phyloP scores from a whole-genome alignment of 92 coral and sea anemone species.

The Chrysogorgia sp. region DNA sequence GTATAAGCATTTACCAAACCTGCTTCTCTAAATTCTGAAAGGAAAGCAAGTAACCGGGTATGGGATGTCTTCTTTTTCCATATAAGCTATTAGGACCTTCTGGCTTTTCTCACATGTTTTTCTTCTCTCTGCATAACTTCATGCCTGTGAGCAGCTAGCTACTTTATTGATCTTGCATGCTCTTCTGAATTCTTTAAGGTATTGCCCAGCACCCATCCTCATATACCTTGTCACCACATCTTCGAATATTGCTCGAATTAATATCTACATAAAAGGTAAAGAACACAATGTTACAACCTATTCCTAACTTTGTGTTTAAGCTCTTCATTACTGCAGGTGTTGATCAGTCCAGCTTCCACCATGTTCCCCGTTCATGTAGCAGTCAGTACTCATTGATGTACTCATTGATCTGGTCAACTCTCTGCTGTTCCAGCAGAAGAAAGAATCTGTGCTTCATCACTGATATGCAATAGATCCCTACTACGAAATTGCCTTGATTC shows the following conservation, averaged over 20 bases:
- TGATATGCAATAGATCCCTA: slow-evolving; percentile 34
- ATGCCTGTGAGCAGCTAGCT: slow-evolving; percentile 60
- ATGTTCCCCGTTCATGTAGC: neutral
- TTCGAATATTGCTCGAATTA: slow-evolving; percentile 24
- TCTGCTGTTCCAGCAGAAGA: slow-evolving; percentile 14
- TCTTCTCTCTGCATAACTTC: slow-evolving; percentile 40
- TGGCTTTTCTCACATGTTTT: slow-evolving; percentile 26
- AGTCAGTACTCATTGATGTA: neutral
- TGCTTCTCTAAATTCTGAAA: slow-evolving; percentile 31
- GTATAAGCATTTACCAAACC: slow-evolving; percentile 49
- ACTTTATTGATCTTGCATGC: slow-evolving; percentile 40
- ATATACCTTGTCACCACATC: slow-evolving; percentile 29
- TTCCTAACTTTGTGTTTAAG: neutral
- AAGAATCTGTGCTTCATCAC: slow-evolving; percentile 15
- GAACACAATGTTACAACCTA: neutral
- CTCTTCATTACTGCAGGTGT: slow-evolving; percentile 8
- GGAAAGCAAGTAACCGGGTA: slow-evolving; percentile 29
- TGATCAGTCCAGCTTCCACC: slow-evolving; percentile 25
- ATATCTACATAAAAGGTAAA: slow-evolving; percentile 3
- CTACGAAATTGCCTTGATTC: slow-evolving; percentile 32
- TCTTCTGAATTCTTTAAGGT: slow-evolving; percentile 30
- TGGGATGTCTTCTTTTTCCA: slow-evolving; percentile 38
- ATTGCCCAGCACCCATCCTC: slow-evolving; percentile 42
- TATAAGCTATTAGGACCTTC: slow-evolving; percentile 10
- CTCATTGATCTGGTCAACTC: slow-evolving; percentile 21